Base-by-base conservation (phyloP, 2,113 vertebrate species). In the Hydrolagus affinis region DNA sequence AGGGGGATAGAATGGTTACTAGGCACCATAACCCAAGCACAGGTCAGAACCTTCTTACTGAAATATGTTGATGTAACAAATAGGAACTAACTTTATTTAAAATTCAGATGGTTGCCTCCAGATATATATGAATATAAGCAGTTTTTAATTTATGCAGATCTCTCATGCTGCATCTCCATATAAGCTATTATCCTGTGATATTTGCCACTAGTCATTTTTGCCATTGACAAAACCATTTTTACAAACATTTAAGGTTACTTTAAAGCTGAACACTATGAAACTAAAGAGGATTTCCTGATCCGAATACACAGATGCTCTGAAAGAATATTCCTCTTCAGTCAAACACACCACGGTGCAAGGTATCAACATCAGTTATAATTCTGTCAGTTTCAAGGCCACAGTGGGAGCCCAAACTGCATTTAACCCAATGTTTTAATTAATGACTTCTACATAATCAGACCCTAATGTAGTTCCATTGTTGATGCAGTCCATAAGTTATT, bases 121-220 rank as follows among this genome's bases (percentile, higher is more conserved):
- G 77, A 83, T 17, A 83, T 19, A 70, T 32, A 83, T 66, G 30
- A 62, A 28, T 30, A 17, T 83, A 10, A 66, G 59, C 25, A 83
- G 2, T 11, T 25, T 59, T 66, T 83, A 66, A 83, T 83, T 83
- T 83, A 83, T 83, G 62, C 78, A 66, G 23, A 83, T 83, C 25
- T 66, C 28, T 64, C 77, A 83, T 12, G 64, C 21, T 21, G 32
- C 56, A 30, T 66, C 30, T 83, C 66, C 66, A 66, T 59, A 66
- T 17, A 64, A 23, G 66, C 23, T 11, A 83, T 83, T 83, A 64
- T 30, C 66, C 62, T 44, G 30, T 64, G 78, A 14, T 19, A 15
- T 83, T 66, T 66, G 15, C 62, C 66, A 66, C 30, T 66, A 83
- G 15, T 10, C 62, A 19, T 11, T 28, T 19, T 62, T 80, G 25